Conservation (phyloP, 2,888 invertebrate species). For the Conchocele bisecta region DNA sequence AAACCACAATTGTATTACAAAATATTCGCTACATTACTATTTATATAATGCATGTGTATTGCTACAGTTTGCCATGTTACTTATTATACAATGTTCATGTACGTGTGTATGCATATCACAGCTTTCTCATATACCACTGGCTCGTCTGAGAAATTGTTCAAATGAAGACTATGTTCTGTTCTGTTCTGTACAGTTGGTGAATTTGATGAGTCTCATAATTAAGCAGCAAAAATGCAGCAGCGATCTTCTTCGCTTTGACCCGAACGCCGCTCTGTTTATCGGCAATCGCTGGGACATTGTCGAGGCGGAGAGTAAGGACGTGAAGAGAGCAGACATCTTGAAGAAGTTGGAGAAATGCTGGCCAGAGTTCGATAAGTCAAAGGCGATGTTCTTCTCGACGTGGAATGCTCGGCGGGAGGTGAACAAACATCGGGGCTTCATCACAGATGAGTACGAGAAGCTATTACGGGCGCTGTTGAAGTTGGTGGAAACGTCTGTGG, state of each 20-base stretch:
- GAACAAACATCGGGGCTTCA: slow-evolving; percentile 61
- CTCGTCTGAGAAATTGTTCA: neutral
- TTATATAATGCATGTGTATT: too few relatives aligned
- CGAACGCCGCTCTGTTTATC: slow-evolving; percentile 75
- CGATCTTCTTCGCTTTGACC: slow-evolving; percentile 63
- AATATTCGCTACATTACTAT: too few relatives aligned
- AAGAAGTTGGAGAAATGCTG: slow-evolving; percentile 61
- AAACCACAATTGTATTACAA: too few relatives aligned
- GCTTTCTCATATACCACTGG: too few relatives aligned
- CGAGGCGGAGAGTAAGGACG: slow-evolving; percentile 52
- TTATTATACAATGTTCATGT: too few relatives aligned
- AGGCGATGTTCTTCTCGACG: slow-evolving; percentile 70
- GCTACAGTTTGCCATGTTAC: too few relatives aligned
- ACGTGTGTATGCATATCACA: too few relatives aligned
- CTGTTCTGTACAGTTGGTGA: slow-evolving; percentile 59
- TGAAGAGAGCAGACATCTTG: slow-evolving; percentile 63
- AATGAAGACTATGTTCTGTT: neutral
- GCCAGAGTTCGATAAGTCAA: slow-evolving; percentile 66
- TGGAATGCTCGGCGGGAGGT: slow-evolving; percentile 54
- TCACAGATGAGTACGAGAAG: slow-evolving; percentile 63
- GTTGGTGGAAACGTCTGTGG: slow-evolving; percentile 62
- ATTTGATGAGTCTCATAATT: slow-evolving; percentile 68
- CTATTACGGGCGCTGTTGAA: slow-evolving; percentile 68
- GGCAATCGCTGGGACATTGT: slow-evolving; percentile 79
- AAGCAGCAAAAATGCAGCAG: slow-evolving; percentile 57